A percentile compares a stretch with the other conserved stretches of the same genome.
Conservation (phyloP, 2,888 invertebrate species). For the Thymelicus lineola region DNA sequence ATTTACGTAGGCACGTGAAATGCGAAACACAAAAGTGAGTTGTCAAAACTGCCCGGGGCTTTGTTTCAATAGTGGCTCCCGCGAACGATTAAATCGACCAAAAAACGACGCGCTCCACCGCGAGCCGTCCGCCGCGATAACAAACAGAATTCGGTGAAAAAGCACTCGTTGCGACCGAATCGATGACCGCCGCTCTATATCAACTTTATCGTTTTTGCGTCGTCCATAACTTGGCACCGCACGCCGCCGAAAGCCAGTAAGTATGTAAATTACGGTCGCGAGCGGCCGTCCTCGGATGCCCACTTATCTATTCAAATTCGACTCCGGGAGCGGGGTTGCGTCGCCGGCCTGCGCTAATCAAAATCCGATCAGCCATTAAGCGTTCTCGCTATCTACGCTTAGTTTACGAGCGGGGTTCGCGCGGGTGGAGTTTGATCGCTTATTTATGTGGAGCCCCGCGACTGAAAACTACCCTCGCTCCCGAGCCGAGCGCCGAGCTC, state of each 20-base stretch:
- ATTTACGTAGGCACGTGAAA: slow-evolving; percentile 47
- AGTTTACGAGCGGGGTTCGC: slow-evolving; percentile 78
- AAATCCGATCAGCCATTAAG: slow-evolving; percentile 86
- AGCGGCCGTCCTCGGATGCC: slow-evolving; percentile 79
- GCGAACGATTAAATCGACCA: slow-evolving; percentile 63
- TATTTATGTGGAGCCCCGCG: slow-evolving; percentile 79
- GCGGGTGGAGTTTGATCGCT: slow-evolving; percentile 68
- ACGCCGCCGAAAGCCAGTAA: slow-evolving; percentile 82
- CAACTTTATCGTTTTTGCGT: slow-evolving; percentile 82
- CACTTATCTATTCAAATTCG: slow-evolving; percentile 86
- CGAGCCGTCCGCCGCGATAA: slow-evolving; percentile 62
- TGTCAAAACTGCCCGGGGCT: slow-evolving; percentile 51
- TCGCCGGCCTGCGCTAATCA: slow-evolving; percentile 75
- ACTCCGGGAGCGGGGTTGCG: slow-evolving; percentile 74
- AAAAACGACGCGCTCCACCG: slow-evolving; percentile 53
- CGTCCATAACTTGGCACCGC: slow-evolving; percentile 81
- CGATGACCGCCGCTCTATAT: slow-evolving; percentile 82
- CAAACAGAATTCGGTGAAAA: slow-evolving; percentile 75
- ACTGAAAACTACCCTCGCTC: slow-evolving; percentile 79
- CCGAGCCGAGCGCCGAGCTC: too few relatives aligned
- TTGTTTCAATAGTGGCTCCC: slow-evolving; percentile 48
- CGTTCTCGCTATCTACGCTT: slow-evolving; percentile 83
- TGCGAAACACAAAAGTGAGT: slow-evolving; percentile 49
- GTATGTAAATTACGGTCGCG: slow-evolving; percentile 85
- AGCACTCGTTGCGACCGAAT: slow-evolving; percentile 71